A percentile compares a stretch with the other conserved stretches of the same genome.
These are phyloP conservation scores for Esox lucius DNA, from an alignment of 2,797 vertebrate species.

Conservation along the genomic window DNA sequence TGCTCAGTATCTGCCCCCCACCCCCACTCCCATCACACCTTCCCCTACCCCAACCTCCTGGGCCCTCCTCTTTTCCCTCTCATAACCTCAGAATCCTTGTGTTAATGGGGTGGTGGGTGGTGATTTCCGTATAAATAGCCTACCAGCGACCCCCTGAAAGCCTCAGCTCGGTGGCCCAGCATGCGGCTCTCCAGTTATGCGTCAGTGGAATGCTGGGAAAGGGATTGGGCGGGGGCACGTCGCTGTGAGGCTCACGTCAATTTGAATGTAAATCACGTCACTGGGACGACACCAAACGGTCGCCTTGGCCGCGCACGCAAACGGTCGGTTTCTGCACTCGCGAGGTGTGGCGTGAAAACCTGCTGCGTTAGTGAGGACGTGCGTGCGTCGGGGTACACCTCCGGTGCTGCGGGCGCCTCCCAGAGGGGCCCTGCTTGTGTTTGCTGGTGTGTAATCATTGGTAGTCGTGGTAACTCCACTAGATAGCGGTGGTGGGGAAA, in stretches of 20 bases:
- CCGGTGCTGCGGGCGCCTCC: not conserved
- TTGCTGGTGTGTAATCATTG: not conserved
- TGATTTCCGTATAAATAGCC: slow-evolving; percentile 35
- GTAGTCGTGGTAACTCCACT: not conserved
- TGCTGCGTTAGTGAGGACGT: not conserved
- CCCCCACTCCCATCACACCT: not conserved
- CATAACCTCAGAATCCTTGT: not conserved
- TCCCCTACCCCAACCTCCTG: slow-evolving; percentile 9
- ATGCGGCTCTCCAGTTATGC: slow-evolving; percentile 32
- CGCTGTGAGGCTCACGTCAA: slow-evolving; percentile 1
- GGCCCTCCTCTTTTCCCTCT: not conserved
- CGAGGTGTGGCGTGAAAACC: not conserved
- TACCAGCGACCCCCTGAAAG: slow-evolving; percentile 19
- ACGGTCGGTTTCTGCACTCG: slow-evolving; percentile 27
- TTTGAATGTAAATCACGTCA: slow-evolving; percentile 34
- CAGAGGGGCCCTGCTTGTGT: not conserved
- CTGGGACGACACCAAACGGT: not conserved
- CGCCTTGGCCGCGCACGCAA: slow-evolving; percentile 12
- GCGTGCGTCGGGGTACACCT: not conserved
- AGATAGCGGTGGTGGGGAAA: not conserved
- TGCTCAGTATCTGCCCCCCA: not conserved
- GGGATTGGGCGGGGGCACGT: not conserved
- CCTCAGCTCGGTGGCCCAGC: slow-evolving; percentile 18
- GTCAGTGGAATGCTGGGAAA: slow-evolving; percentile 31
- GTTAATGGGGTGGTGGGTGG: not conserved